phyloP scores from a whole-genome alignment of 2,113 vertebrate genomes.

The Aegithalos caudatus region DNA sequence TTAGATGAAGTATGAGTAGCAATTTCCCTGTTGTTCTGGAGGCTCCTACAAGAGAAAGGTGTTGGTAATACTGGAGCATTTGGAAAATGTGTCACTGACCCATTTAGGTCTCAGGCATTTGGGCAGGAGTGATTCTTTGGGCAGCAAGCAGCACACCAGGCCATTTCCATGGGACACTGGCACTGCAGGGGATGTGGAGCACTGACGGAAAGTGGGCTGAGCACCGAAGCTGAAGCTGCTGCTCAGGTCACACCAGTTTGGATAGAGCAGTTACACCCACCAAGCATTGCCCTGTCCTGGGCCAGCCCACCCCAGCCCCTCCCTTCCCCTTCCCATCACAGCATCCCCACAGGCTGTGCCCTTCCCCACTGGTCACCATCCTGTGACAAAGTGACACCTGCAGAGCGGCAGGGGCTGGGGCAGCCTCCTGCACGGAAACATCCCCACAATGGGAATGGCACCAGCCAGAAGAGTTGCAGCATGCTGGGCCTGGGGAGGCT shows the following conservation, averaged over 20 bases:
- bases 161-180: neutral
- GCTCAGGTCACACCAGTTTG: no score
- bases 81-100: neutral
- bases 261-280: neutral
- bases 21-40: neutral
- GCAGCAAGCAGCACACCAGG: neutral
- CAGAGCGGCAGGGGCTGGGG: neutral
- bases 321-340: fast-evolving
- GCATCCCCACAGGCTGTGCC: fast-evolving
- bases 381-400: neutral
- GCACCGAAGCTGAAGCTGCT: neutral
- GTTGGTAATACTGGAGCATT: neutral
- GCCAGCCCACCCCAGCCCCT: neutral
- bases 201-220: neutral
- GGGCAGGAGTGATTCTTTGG: neutral
- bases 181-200: neutral
- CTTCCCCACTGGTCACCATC: neutral
- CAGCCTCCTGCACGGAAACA: neutral
- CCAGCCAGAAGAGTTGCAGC: neutral
- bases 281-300: fast-evolving
- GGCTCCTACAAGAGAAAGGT: neutral
- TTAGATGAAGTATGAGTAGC: neutral
- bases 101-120: neutral
- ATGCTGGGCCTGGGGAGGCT: neutral
- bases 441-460: neutral